Base-by-base conservation (phyloP, 2,888 invertebrate genomes). In the Mycogona germanica region DNA sequence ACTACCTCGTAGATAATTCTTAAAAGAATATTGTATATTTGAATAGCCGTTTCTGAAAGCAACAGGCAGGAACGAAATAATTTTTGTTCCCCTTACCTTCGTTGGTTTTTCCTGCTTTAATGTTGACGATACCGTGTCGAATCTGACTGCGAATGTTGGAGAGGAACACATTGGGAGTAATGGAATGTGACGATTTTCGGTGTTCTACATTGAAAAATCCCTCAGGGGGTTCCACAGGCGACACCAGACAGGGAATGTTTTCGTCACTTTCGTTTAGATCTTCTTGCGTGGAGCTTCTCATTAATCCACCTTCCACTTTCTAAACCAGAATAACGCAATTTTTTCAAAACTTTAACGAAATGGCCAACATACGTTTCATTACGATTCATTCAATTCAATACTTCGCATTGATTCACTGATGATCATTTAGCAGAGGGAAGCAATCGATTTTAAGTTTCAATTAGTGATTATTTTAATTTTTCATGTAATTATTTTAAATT, bases 221-320 rank as follows among this genome's bases (percentile, higher is more conserved):
- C 38, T 54, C 52, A 32, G 61, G 61, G 14, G 56, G 53, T 35
- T 53, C 56, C 17, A 61, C 50, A 6, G 59, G 59, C 25, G 37
- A n/a, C 51, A 59, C 54, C 23, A 61, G 51, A 37, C 47, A 41
- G 9, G 51, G 53, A 30, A 41, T 53, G 28, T 50, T 48, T 19
- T 49, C 47, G 12, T 37, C 46, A 17, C 32, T 45, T 26, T 28
- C 46, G 21, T 35, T 28, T 25, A 42, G 35, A 3, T 51, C 40
- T 25, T 51, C 37, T n/a, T 25, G 9, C 42, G 51, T 19, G 23
- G 26, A 29, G 3, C 38, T 25, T 38, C 40, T 54, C 12, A 52
- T 51, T 32, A 61, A 53, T 12, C 61, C 61, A 52, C 59, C 57
- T 35, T 58, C 53, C 7, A 52, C 56, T 23, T 53, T 57, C 60